A percentile compares a stretch with the other conserved stretches of the same genome.
These are phyloP conservation scores for Acomys russatus DNA, from an alignment of 2,797 vertebrate species.

Conservation along the genomic window DNA sequence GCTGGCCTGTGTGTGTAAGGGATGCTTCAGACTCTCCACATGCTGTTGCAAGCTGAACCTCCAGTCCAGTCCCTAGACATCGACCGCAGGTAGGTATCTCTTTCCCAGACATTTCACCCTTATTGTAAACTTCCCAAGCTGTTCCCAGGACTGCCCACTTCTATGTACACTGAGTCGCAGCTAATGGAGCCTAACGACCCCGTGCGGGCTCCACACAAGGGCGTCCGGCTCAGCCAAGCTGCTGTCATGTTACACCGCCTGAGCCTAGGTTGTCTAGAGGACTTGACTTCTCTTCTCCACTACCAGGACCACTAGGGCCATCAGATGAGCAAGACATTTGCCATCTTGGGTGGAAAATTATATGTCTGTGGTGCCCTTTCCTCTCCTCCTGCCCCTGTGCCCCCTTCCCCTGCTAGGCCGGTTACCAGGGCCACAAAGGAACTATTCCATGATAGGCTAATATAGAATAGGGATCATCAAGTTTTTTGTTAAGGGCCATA, in stretches of 20 bases:
- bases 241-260: background rate
- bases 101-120: constrained; percentile 1
- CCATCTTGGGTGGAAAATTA: background rate
- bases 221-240: background rate
- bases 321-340: background rate
- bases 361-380: background rate
- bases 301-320: background rate
- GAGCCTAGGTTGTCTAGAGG: background rate
- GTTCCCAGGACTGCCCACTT: background rate
- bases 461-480: background rate
- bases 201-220: background rate
- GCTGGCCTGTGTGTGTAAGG: fast-evolving
- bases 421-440: background rate
- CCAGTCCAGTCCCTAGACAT: background rate
- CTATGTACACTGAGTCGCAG: background rate
- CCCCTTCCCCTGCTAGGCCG: background rate
- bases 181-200: background rate
- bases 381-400: background rate
- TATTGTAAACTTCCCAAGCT: background rate
- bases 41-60: background rate
- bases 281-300: background rate
- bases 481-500: constrained; percentile 1
- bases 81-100: background rate
- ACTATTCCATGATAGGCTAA: background rate
- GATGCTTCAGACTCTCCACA: background rate